Evolutionary conservation across 2,113 vertebrate genomes (phyloP), one percentile per base, ranked within the genome.

Genomic region (Butorides virescens): DNA sequence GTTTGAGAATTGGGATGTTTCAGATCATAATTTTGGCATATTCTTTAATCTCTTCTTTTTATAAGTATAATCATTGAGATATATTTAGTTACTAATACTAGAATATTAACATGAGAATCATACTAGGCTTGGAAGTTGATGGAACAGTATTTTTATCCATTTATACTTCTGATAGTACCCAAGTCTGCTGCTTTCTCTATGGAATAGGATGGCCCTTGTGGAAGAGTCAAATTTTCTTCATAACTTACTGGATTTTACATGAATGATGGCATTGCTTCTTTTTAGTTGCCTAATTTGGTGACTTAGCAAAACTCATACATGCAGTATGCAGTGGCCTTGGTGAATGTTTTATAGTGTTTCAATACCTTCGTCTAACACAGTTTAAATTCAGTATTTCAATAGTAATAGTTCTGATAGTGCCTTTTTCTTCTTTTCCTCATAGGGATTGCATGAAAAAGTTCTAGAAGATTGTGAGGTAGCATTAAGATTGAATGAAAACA

Each of bases 401-500:
- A 5, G 16, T 11, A 46, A 20, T 23, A 52, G 30, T 75, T 93
- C 49, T 79, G 68, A 79, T 71, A 73, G 22, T 39, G 29, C 13
- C 18, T 52, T 55, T 63, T 77, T 55, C 32, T 55, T 68, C 44
- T 22, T 86, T 18, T 62, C 3, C 29, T 63, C 13, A 4, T 81
- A 99, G 99, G 98, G 99, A 25, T 98, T 98, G 53, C 98, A 98
- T 77, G 98, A 99, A 90, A 98, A 99, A 95, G 99, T 99, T 68
- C 89, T 99, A 56, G 98, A 98, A 96, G 99, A 99, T 97, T 99
- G 99, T 96, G 98, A 99, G 92, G 97, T 98, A 88, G 98, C 98
- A 78, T 98, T 99, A 95, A 97, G 97, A 46, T 74, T 99, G 90
- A 99, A 99, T 52, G 98, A 98, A 53, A 98, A 98, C 76, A 99